Base-by-base conservation (phyloP, 1,140 invertebrate species). In the Aphis craccivora region DNA sequence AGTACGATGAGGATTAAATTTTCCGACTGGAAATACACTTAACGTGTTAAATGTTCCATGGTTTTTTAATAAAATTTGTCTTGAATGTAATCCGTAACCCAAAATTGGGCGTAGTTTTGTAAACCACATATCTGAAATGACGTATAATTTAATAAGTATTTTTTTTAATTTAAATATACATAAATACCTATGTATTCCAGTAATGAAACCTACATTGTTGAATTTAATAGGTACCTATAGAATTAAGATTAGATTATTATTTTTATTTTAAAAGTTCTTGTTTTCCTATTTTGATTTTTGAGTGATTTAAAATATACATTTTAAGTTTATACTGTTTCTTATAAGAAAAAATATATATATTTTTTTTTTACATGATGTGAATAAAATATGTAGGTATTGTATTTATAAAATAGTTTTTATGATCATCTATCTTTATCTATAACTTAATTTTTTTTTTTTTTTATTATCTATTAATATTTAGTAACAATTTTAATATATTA, bases 101-200 rank as follows among this genome's bases (percentile, higher is more conserved):
- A 94, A 67, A 37, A 89, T 20, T 30, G 91, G 84, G 25, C 87
- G 84, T 30, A 90, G 30, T 88, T 93, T 93, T 45, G 76, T 91
- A 18, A 90, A 30, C 40, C 43, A 55, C 93, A 89, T 93, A 53
- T 90, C 86, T 88, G 51, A 81, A 93, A 76, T n/a, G 37, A 43
- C n/a, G 14, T 6, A 76, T 76, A 18, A 18, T 67, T 67, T 76
- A n/a, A 35, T 18, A 60, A 30, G 30, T 30, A 30, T 60, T 30
- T 30, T 30, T 14, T 2, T 4, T 30, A 14, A n/a, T 76, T 76
- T 67, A 0, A 67, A 67, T 40, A 40, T 40, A 40, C 37, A 40
- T 1, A 40, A 2, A n/a, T n/a, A 60, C n/a, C n/a, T 8, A 25
- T 7, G 2, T n/a, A 18, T 67, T 76, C n/a, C 0, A n/a, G 11